These are phyloP conservation scores for Monodelphis domestica DNA, from an alignment of 2,797 vertebrate genomes.

Conservation along the genomic window DNA sequence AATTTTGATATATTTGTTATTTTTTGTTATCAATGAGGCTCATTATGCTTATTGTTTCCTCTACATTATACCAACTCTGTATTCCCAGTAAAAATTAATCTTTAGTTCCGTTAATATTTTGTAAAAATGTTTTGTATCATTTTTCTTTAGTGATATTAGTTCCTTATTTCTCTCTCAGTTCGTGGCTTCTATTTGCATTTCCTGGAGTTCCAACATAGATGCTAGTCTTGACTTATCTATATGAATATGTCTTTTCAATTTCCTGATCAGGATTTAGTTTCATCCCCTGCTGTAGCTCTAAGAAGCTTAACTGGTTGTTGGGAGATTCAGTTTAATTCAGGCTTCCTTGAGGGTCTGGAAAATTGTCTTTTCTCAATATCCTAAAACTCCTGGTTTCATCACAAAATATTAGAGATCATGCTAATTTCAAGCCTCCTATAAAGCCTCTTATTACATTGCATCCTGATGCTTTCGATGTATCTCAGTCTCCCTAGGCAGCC, in stretches of 20 bases:
- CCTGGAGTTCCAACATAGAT: neutral
- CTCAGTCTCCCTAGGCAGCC: neutral
- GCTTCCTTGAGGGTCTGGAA: neutral
- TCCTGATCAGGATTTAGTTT: neutral
- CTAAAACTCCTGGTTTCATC: neutral
- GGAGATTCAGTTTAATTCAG: neutral
- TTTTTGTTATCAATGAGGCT: neutral
- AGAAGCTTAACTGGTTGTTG: neutral
- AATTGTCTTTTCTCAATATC: neutral
- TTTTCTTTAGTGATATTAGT: neutral
- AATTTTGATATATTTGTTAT: neutral
- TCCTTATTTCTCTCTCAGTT: neutral
- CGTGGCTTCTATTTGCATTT: neutral
- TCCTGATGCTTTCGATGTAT: neutral
- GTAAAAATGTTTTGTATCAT: neutral
- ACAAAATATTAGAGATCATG: neutral
- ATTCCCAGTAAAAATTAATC: neutral
- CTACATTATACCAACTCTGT: neutral
- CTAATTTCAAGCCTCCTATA: neutral
- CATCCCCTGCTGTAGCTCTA: neutral
- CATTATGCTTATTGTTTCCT: neutral
- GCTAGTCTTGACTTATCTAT: neutral
- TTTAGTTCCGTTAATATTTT: neutral
- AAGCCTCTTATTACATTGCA: neutral
- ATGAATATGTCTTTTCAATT: neutral